Evolutionary conservation across 2,797 vertebrate species (phyloP).

Genomic region (Philypnodon macrostomus): DNA sequence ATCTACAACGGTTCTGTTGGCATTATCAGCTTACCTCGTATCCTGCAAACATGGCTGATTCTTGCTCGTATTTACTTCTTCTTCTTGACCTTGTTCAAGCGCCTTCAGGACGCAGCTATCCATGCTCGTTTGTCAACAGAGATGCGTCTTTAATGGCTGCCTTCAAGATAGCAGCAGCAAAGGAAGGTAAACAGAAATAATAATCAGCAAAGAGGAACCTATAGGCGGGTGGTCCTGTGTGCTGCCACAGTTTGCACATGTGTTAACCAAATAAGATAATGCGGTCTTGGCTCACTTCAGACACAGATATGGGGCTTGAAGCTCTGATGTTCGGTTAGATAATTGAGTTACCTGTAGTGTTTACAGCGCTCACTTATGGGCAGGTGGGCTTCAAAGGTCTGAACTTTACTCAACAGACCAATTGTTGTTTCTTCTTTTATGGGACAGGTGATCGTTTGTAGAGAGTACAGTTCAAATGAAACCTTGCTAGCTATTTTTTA

Average conservation of each 20-base stretch:
- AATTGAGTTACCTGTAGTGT: slow-evolving; percentile 39
- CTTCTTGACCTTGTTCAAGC: slow-evolving; percentile 17
- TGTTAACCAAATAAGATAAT: slow-evolving; percentile 72
- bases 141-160: slow-evolving; percentile 57
- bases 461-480: too few species aligned
- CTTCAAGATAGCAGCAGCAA: slow-evolving; percentile 49
- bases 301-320: slow-evolving; percentile 47
- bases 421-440: slow-evolving; percentile 16
- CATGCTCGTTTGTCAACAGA: slow-evolving; percentile 43
- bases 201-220: slow-evolving; percentile 67
- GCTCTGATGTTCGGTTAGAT: slow-evolving; percentile 80
- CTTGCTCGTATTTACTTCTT: neutral
- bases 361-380: slow-evolving; percentile 37
- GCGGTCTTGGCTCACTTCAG: slow-evolving; percentile 40
- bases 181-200: slow-evolving; percentile 55
- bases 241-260: slow-evolving; percentile 71
- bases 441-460: slow-evolving; percentile 29
- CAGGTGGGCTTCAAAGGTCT: slow-evolving; percentile 54
- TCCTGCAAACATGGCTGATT: slow-evolving; percentile 2
- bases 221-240: slow-evolving; percentile 54
- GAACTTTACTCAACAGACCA: slow-evolving; percentile 53
- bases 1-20: neutral
- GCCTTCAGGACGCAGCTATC: slow-evolving; percentile 6
- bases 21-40: slow-evolving; percentile 1
- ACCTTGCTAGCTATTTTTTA: too few species aligned